phyloP scores from a whole-genome alignment of 2,888 invertebrate genomes.

The Platypus cylindrus region DNA sequence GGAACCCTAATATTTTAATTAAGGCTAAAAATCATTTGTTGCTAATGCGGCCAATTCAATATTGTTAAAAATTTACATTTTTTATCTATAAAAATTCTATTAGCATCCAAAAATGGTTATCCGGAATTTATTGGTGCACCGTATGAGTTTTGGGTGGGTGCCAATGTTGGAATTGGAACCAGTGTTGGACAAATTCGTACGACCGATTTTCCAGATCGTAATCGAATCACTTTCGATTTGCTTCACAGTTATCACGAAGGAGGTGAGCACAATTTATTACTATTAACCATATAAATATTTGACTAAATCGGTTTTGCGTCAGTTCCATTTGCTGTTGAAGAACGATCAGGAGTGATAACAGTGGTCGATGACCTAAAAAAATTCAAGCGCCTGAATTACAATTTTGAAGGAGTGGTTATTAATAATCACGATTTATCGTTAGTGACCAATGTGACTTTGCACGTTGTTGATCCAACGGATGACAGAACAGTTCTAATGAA shows the following conservation, averaged over 20 bases:
- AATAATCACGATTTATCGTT: slow-evolving; percentile 51
- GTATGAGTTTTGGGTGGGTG: slow-evolving; percentile 83
- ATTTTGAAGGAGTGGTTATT: slow-evolving; percentile 73
- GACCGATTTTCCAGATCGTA: slow-evolving; percentile 55
- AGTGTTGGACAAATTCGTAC: slow-evolving; percentile 76
- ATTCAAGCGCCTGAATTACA: slow-evolving; percentile 54
- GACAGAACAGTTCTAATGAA: slow-evolving; percentile 53
- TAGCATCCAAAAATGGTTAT: slow-evolving; percentile 31
- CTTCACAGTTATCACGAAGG: slow-evolving; percentile 75
- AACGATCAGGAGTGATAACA: slow-evolving; percentile 75
- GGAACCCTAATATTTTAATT: too few relatives aligned
- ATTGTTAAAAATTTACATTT: too few relatives aligned
- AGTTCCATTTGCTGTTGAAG: slow-evolving; percentile 89
- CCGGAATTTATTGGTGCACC: slow-evolving; percentile 76
- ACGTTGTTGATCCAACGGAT: slow-evolving; percentile 66
- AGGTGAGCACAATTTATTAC: slow-evolving; percentile 37
- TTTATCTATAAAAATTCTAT: too few relatives aligned
- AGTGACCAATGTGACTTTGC: slow-evolving; percentile 72
- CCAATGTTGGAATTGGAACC: slow-evolving; percentile 72
- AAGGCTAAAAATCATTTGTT: too few relatives aligned
- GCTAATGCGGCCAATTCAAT: too few relatives aligned
- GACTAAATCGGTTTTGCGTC: slow-evolving; percentile 22
- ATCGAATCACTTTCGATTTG: slow-evolving; percentile 60
- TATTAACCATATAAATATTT: not conserved
- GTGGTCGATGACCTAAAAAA: slow-evolving; percentile 64